Evolutionary conservation across 2,888 invertebrate species (phyloP).

Genomic region (Dicranocentrus wangi): DNA sequence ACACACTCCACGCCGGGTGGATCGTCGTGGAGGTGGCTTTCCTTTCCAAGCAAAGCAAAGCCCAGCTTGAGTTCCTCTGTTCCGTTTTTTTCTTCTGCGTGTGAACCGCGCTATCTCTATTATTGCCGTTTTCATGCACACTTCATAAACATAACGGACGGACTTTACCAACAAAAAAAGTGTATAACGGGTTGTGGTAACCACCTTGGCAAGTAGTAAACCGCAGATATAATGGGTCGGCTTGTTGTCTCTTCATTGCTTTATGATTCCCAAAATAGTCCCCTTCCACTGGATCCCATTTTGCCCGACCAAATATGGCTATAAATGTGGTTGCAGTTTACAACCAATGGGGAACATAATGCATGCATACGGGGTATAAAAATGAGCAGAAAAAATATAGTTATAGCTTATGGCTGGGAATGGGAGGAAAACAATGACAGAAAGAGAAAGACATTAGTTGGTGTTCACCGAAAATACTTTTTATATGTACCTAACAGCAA

Average conservation of each 20-base stretch:
- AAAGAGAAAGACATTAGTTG: too few relatives aligned
- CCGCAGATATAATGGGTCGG: constrained; percentile 16
- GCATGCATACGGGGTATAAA: not conserved
- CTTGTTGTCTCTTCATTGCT: constrained; percentile 32
- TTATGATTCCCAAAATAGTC: constrained; percentile 35
- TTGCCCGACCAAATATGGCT: not conserved
- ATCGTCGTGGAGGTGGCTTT: too few relatives aligned
- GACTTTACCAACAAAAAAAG: constrained; percentile 5
- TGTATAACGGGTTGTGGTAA: not conserved
- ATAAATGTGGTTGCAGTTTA: constrained; percentile 9
- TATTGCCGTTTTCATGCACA: constrained; percentile 33
- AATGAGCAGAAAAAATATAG: constrained; percentile 3
- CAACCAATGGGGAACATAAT: not conserved
- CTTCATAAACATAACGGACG: constrained; percentile 35
- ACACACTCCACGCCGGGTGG: too few relatives aligned
- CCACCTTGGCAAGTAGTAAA: constrained; percentile 18
- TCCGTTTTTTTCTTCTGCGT: not conserved
- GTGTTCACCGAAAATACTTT: too few relatives aligned
- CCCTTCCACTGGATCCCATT: not conserved
- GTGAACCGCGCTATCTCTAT: constrained; percentile 24
- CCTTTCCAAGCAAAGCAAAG: too few relatives aligned
- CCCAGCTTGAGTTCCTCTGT: too few relatives aligned
- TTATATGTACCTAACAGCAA: too few relatives aligned
- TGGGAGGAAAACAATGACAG: too few relatives aligned
- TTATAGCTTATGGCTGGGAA: too few relatives aligned